phyloP scores from a whole-genome alignment of 2,797 vertebrate species.

The Apodemus agrarius region DNA sequence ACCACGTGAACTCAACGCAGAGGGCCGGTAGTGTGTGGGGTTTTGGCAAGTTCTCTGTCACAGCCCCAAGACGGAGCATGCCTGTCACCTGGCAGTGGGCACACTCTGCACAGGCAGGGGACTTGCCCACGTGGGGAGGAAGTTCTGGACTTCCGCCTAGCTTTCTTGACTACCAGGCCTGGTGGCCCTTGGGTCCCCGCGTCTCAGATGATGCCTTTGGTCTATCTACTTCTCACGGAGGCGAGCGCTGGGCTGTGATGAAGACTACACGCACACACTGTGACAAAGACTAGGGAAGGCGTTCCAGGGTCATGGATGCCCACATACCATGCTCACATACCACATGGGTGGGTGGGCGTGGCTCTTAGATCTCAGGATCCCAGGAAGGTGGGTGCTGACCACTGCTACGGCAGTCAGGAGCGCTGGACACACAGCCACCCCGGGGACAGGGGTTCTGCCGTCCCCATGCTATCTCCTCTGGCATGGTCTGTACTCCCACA shows the following conservation, averaged over 20 bases:
- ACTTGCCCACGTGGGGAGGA: background rate
- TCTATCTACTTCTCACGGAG: accelerated
- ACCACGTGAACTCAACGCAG: accelerated
- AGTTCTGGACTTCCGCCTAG: accelerated
- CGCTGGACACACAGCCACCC: background rate
- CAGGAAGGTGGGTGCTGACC: accelerated
- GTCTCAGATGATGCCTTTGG: background rate
- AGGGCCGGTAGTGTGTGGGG: accelerated
- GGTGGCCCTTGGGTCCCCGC: background rate
- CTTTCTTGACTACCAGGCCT: background rate
- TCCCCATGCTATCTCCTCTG: accelerated
- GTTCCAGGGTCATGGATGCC: background rate
- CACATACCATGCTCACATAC: too few relatives aligned
- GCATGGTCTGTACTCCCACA: accelerated
- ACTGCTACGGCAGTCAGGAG: accelerated
- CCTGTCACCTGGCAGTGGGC: background rate
- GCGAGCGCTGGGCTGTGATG: accelerated
- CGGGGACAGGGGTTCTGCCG: accelerated
- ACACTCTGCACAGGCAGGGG: background rate
- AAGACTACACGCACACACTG: accelerated
- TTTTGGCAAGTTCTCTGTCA: background rate
- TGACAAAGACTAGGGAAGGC: background rate
- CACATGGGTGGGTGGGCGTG: background rate
- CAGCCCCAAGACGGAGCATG: background rate
- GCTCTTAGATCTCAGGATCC: accelerated